Percentiles rank a stretch among this genome's conserved stretches.
phyloP scores from a whole-genome alignment of 2,797 vertebrate genomes.

The Sebastes nivosus region DNA sequence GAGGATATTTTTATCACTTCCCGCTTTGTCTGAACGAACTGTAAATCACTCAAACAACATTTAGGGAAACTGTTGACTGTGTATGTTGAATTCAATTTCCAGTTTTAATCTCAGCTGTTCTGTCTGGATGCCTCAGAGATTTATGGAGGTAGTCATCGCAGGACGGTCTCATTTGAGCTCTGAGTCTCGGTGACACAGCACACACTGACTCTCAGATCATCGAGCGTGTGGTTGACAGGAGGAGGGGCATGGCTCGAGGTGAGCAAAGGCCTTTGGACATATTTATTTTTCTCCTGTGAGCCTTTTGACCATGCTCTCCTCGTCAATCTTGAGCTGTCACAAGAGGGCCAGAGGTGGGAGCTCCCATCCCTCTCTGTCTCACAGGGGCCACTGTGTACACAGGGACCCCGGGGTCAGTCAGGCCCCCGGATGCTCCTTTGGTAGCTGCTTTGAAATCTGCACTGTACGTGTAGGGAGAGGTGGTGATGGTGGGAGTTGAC shows the following conservation, averaged over 20 bases:
- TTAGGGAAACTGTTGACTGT: slow-evolving; percentile 19
- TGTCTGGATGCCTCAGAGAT: slow-evolving; percentile 41
- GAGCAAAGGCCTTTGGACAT: slow-evolving; percentile 60
- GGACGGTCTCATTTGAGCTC: slow-evolving; percentile 32
- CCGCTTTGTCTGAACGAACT: not conserved
- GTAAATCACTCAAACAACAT: slow-evolving; percentile 14
- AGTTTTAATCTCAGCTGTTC: slow-evolving; percentile 41
- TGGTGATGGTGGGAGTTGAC: slow-evolving; percentile 31
- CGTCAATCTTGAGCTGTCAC: slow-evolving; percentile 79
- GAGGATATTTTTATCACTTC: slow-evolving; percentile 6
- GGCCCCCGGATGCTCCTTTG: slow-evolving; percentile 64
- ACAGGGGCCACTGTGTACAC: slow-evolving; percentile 59
- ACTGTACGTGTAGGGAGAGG: slow-evolving; percentile 57
- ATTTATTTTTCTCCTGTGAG: slow-evolving; percentile 79
- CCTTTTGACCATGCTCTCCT: slow-evolving; percentile 72
- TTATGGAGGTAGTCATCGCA: slow-evolving; percentile 38
- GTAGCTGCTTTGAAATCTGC: slow-evolving; percentile 72
- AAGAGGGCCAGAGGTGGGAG: slow-evolving; percentile 71
- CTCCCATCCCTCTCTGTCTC: slow-evolving; percentile 61
- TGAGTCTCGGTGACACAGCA: slow-evolving; percentile 53
- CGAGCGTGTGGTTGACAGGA: slow-evolving; percentile 22
- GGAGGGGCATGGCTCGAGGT: slow-evolving; percentile 40
- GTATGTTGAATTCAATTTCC: slow-evolving; percentile 15
- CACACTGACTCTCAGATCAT: slow-evolving; percentile 43
- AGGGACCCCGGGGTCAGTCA: slow-evolving; percentile 70